Conservation (phyloP, 1,140 invertebrate genomes). For the Pygmarrhopalites habei region DNA sequence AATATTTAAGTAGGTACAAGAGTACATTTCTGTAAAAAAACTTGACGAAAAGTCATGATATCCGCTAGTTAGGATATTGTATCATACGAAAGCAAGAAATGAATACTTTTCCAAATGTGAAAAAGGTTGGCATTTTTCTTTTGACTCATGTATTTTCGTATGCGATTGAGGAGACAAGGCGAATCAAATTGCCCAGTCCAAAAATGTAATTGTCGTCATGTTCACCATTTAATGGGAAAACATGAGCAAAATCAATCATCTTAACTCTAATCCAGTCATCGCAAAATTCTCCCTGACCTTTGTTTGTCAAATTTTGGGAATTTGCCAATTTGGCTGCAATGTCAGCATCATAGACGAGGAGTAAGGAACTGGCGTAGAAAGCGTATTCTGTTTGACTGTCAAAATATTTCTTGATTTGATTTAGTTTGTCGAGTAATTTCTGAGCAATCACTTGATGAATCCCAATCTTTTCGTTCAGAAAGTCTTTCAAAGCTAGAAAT, state of each 20-base stretch:
- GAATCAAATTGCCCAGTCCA: slow-evolving; percentile 32
- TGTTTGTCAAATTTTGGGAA: neutral
- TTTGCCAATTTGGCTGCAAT: neutral
- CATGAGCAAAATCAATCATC: slow-evolving; percentile 34
- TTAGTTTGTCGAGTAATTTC: neutral
- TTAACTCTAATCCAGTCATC: neutral
- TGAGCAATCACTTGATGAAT: neutral
- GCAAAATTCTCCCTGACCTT: neutral
- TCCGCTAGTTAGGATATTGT: too few species aligned
- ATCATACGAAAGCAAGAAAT: too few species aligned
- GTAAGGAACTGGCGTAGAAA: slow-evolving; percentile 24
- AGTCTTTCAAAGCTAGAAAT: slow-evolving; percentile 5
- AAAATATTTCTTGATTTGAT: neutral
- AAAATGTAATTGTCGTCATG: slow-evolving; percentile 32
- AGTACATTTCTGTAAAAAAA: too few species aligned
- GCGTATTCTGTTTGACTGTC: slow-evolving; percentile 4
- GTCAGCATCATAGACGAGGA: slow-evolving; percentile 21
- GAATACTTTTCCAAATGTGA: too few species aligned
- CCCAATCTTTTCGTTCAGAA: slow-evolving; percentile 11
- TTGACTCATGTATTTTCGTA: too few species aligned
- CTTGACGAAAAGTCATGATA: too few species aligned
- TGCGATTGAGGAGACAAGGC: neutral
- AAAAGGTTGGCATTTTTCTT: too few species aligned
- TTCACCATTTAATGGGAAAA: slow-evolving; percentile 22
- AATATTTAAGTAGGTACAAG: too few species aligned